Base-by-base conservation (phyloP, 2,113 vertebrate genomes). In the Chamaetylas fuelleborni region DNA sequence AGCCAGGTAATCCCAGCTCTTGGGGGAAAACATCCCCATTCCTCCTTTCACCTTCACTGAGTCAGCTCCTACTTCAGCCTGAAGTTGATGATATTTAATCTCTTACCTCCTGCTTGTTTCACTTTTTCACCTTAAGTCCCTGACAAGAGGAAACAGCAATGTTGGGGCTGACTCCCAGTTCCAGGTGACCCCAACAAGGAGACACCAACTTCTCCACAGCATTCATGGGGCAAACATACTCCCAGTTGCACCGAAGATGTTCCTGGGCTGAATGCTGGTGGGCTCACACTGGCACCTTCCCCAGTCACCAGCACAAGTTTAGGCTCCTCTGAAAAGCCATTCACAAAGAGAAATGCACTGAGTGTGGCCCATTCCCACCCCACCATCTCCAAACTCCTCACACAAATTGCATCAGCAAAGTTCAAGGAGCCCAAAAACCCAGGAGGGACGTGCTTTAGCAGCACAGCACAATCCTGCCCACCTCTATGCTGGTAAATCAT, bases 61-160 rank as follows among this genome's bases (percentile, higher is more conserved):
- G 3, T 14, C 50, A 2, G 66, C 76, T 56, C 66, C 66, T 26
- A 12, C 66, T 61, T 70, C 51, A 69, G 47, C 10, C 43, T 31
- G 2, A n/a, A 58, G 45, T 1, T 26, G 79, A 89, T 69, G 16
- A 0, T 4, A 45, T 28, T 71, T 70, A 47, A 91, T 71, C 90
- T 86, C 51, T 88, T 51, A 74, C 91, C 95, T 95, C 84, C 81
- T 40, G 77, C 73, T 60, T 60, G 66, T 53, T 93, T 92, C 83
- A 73, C 88, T 96, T 94, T 81, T 93, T 81, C 94, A 87, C 77
- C 88, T 84, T 31, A 74, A 93, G 58, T 17, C n/a, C 23, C 60
- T 17, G n/a, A 57, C 28, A 43, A 12, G 42, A 61, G 12, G 34
- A 33, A 60, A 40, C 8, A 53, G 53, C 8, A 7, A 66, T 12